Conservation (phyloP, 35 echinoderm and acorn worm genomes). For the Lytechinus variegatus region DNA sequence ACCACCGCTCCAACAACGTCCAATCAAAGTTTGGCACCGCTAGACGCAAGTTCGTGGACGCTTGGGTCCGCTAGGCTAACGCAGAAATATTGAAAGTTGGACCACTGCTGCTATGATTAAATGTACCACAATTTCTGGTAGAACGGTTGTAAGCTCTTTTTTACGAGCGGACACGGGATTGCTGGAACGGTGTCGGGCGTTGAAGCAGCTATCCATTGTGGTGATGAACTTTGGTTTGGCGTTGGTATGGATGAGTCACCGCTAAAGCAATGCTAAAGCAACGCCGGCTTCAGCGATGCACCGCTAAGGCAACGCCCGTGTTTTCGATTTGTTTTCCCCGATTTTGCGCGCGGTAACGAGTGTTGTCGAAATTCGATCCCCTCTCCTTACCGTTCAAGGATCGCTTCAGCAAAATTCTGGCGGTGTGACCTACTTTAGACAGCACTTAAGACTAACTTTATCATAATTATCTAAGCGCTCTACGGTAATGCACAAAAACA, state of each 20-base stretch:
- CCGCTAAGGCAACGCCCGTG: conserved; percentile 39
- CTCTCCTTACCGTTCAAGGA: no score
- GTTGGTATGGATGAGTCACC: conserved; percentile 19
- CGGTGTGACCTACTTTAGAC: no score
- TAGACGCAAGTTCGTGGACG: conserved; percentile 43
- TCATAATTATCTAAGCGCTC: no score
- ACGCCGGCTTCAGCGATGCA: conserved; percentile 42
- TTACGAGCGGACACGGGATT: conserved; percentile 27
- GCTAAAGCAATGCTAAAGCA: conserved; percentile 20
- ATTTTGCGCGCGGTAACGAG: no score
- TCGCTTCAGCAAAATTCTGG: no score
- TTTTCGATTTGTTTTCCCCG: conserved; percentile 30
- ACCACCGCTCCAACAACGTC: conserved; percentile 19
- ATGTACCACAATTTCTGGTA: no score
- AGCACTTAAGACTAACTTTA: no score
- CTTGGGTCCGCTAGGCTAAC: conserved; percentile 40
- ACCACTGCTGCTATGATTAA: no score
- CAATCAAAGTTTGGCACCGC: conserved; percentile 41
- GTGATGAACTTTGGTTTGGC: conserved; percentile 45
- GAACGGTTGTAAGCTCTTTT: no score
- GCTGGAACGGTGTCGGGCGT: conserved; percentile 41
- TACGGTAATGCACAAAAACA: no score
- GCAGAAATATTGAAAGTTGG: conserved; percentile 46
- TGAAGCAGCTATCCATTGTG: conserved; percentile 34
- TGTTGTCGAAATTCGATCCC: no score